A percentile compares a stretch with the other conserved stretches of the same genome.
These are phyloP conservation scores for Nasalis larvatus DNA, from an alignment of 2,113 vertebrate species.

Conservation along the genomic window DNA sequence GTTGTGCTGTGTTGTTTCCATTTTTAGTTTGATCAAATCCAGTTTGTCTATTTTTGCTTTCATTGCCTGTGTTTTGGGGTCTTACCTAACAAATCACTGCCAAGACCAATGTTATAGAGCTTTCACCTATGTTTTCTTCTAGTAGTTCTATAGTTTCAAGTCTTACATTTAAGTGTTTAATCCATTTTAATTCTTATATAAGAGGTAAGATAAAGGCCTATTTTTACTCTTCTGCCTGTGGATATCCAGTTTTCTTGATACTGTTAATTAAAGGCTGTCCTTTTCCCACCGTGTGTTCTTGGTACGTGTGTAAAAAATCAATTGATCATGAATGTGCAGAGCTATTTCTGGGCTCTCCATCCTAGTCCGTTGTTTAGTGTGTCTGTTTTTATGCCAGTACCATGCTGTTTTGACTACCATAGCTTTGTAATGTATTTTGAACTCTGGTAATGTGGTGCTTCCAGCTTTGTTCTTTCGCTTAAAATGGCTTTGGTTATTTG, in stretches of 20 bases:
- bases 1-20: background rate
- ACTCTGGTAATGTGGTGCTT: background rate
- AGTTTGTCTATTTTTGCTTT: background rate
- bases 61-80: background rate
- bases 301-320: background rate
- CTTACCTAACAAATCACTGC: background rate
- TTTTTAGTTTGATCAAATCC: background rate
- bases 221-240: background rate
- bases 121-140: background rate
- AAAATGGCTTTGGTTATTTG: background rate
- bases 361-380: background rate
- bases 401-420: background rate
- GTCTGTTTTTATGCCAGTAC: background rate
- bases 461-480: background rate
- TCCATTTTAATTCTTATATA: background rate
- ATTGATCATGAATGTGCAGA: background rate
- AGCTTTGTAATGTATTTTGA: background rate
- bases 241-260: background rate
- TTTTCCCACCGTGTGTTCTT: background rate
- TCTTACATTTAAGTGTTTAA: background rate
- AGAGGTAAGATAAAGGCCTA: background rate
- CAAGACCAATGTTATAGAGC: background rate
- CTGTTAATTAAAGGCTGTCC: background rate
- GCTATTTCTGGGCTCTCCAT: background rate
- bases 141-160: background rate